These are phyloP conservation scores for Sebastes cheni DNA, from an alignment of 2,797 vertebrate species.

Conservation along the genomic window DNA sequence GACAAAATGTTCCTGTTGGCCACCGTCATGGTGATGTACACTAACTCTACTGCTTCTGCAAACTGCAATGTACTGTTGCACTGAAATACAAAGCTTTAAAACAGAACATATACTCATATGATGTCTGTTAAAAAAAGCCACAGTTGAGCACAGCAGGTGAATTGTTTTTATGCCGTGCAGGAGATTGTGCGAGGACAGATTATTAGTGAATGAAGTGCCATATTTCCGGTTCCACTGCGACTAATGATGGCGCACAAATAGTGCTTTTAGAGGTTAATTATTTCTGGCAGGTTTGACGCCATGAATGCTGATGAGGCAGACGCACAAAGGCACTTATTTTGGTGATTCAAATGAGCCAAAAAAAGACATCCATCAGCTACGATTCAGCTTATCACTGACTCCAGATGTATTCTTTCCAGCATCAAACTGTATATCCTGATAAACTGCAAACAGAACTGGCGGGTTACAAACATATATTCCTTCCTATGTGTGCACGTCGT, in stretches of 20 bases:
- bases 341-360: neutral
- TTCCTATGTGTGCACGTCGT: neutral
- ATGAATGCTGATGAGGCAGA: conserved; percentile 8
- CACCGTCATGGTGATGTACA: fast-evolving
- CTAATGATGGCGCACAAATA: neutral
- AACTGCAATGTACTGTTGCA: neutral
- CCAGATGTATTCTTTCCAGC: neutral
- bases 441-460: neutral
- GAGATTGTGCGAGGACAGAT: neutral
- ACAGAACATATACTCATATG: neutral
- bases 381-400: neutral
- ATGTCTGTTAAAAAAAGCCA: neutral
- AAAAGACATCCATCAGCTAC: neutral
- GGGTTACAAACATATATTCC: neutral
- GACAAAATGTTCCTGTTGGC: neutral
- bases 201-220: neutral
- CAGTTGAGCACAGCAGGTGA: neutral
- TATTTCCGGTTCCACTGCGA: neutral
- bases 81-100: neutral
- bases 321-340: neutral
- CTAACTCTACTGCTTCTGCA: neutral
- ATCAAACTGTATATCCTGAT: neutral
- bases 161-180: neutral
- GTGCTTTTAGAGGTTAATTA: neutral
- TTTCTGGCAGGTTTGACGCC: neutral